These are phyloP conservation scores for Globodera rostochiensis DNA, from an alignment of 1,140 invertebrate genomes.

Conservation along the genomic window DNA sequence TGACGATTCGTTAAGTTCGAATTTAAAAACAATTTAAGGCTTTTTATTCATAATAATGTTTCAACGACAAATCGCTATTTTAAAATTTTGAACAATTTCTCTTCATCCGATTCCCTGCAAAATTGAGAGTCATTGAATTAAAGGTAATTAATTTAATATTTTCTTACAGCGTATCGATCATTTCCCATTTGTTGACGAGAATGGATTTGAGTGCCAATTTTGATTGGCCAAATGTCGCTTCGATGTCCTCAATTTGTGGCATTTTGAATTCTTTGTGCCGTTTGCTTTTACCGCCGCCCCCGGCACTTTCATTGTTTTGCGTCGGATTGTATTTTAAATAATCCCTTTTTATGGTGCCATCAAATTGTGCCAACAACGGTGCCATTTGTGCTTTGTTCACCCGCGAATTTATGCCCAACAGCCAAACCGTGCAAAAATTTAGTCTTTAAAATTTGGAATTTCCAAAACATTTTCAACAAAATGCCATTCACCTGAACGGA, in stretches of 20 bases:
- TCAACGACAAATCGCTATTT: too few species aligned
- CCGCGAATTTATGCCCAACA: background rate
- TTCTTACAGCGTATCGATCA: background rate
- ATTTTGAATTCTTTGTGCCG: background rate
- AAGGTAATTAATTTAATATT: too few species aligned
- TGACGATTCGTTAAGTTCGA: too few species aligned
- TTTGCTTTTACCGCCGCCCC: background rate
- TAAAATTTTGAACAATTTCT: too few species aligned
- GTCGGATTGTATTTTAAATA: background rate
- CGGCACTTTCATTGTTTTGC: background rate
- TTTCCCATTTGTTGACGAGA: background rate
- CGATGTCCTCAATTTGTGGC: background rate
- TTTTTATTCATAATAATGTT: too few species aligned
- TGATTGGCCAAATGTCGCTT: background rate
- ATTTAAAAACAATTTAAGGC: too few species aligned
- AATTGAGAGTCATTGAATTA: too few species aligned
- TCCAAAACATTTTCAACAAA: background rate
- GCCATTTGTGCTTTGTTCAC: background rate
- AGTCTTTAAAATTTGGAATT: background rate
- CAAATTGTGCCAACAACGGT: background rate
- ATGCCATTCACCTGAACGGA: background rate
- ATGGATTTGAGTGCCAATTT: slow-evolving; percentile 1
- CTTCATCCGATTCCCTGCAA: too few species aligned
- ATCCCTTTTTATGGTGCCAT: background rate
- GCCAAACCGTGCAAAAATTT: background rate